Evolutionary conservation across 2,888 invertebrate genomes (phyloP), one percentile per base, ranked within the genome.

Genomic region (Philopedon plagiatum): DNA sequence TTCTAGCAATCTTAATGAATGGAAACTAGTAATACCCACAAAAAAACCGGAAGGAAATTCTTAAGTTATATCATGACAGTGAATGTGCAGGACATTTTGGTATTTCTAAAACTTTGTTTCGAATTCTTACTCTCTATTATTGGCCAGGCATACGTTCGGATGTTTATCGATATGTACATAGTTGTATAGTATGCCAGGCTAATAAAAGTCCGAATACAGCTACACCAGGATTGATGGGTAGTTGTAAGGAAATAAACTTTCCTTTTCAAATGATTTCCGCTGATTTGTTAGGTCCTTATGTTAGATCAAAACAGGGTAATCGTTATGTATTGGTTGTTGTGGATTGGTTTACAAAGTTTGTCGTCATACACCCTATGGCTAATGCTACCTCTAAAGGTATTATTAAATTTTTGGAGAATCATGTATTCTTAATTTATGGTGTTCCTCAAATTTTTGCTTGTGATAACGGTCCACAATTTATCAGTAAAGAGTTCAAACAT

Each of bases 21-120:
- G 78, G 76, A 78, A 78, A 70, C 71, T 77, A 62, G 75, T 78
- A 1, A 72, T 78, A 7, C 76, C 76, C 39, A 58, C 64, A 1
- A 56, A 11, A n/a, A 4, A 65, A 77, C 63, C 54, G 73, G 32
- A 2, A 5, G 9, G 61, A 74, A 39, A 32, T 75, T 32, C 39
- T 76, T 1, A 21, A 61, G 34, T 7, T 46, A 11, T 74, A 41
- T 73, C 78, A 77, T 71, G 75, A 77, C 60, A 44, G 62, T 29
- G 67, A 61, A 29, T 63, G 56, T 32, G 37, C 71, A 11, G 41
- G 57, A 32, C 75, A 77, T 64, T 75, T 78, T 9, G 77, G 76
- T 13, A 19, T 77, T 19, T 75, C 62, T 13, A 78, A 77, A 72
- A 78, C 79, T 34, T 23, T 77, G 3, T 37, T 65, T 41, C 21